Conservation (phyloP, 2,888 invertebrate species). For the Vannuccia rotundouncinata region DNA sequence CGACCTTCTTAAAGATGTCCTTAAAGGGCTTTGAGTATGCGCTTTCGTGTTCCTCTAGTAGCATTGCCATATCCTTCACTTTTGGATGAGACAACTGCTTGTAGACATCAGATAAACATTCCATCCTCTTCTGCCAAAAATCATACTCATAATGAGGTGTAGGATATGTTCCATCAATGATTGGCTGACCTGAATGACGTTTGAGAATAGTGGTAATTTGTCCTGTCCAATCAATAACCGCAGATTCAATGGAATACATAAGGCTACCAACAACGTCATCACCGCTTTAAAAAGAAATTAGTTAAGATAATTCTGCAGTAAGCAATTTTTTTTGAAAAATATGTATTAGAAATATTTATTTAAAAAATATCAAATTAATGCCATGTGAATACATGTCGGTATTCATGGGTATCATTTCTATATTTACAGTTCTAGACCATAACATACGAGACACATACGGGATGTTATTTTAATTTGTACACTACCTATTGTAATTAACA, state of each 20-base stretch:
- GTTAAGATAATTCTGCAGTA: no score
- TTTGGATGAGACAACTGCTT: constrained; percentile 55
- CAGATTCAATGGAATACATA: constrained; percentile 81
- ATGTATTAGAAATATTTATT: no score
- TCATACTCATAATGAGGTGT: constrained; percentile 68
- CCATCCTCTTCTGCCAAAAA: constrained; percentile 71
- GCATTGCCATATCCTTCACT: constrained; percentile 76
- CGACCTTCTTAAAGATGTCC: constrained; percentile 71
- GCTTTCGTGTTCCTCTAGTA: constrained; percentile 75
- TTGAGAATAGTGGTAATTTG: constrained; percentile 79
- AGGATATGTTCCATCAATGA: constrained; percentile 69
- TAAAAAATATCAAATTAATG: no score
- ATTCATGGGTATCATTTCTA: neutral
- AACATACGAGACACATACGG: no score
- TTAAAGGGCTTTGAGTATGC: constrained; percentile 82
- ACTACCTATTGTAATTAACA: no score
- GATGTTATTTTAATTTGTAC: no score
- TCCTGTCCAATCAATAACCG: constrained; percentile 80
- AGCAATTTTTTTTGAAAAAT: no score
- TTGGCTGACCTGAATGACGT: constrained; percentile 71
- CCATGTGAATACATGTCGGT: no score
- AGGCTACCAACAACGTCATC: constrained; percentile 50
- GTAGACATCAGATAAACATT: constrained; percentile 73
- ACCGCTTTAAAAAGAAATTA: constrained; percentile 25
- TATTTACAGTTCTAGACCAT: no score